Conservation (phyloP, 2,797 vertebrate genomes). For the Mionectes olivaceus region DNA sequence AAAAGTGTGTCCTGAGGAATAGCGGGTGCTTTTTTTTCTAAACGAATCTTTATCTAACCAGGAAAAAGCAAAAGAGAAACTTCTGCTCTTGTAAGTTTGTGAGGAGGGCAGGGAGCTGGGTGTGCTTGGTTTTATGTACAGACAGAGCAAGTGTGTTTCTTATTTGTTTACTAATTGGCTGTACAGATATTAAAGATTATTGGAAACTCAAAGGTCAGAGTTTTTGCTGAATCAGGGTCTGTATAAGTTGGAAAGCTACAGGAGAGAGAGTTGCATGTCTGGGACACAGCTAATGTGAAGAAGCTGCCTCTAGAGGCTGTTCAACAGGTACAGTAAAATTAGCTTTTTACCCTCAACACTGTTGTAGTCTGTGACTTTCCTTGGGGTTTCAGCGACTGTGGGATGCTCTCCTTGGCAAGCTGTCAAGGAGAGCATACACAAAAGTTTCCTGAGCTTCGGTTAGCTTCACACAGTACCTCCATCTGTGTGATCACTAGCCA, state of each 20-base stretch:
- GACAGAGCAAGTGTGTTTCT: not conserved
- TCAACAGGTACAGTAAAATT: not conserved
- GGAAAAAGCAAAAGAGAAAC: not conserved
- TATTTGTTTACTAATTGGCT: constrained; percentile 10
- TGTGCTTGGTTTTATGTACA: accelerated
- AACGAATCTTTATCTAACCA: not conserved
- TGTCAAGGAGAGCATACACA: not conserved
- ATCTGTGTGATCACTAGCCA: not conserved
- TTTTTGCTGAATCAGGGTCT: not conserved
- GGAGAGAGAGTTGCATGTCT: not conserved
- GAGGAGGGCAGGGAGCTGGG: not conserved
- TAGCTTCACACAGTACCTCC: not conserved
- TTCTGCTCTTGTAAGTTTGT: not conserved
- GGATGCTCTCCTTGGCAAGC: not conserved
- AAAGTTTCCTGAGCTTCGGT: not conserved
- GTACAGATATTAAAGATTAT: not conserved
- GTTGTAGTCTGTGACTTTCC: not conserved
- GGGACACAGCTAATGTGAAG: not conserved
- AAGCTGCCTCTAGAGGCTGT: not conserved
- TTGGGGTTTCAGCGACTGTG: accelerated
- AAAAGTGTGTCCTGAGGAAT: not conserved
- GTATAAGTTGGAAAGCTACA: not conserved
- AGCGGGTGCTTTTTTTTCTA: not conserved
- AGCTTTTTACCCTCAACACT: not conserved
- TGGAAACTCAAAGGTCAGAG: constrained; percentile 32